Base-by-base conservation (phyloP, 2,113 vertebrate species). In the Corvus cornix region DNA sequence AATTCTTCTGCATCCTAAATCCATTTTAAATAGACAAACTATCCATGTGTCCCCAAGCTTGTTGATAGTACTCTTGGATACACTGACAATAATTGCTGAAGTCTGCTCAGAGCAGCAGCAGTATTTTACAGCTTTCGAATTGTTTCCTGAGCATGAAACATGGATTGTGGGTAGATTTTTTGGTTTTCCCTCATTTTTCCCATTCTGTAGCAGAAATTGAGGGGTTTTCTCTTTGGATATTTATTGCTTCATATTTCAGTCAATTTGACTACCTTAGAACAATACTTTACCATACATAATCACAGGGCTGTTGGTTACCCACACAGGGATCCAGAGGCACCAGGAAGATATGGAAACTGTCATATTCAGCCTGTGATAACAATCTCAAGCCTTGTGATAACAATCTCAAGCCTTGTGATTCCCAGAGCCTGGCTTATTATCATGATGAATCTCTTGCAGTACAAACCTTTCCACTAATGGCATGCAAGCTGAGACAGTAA, bases 371-470 rank as follows among this genome's bases (percentile, higher is more conserved):
- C 41, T 63, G 13, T 48, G 73, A 44, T 84, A 21, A 28, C 39
- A 33, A 2, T 56, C 44, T 60, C 0, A 2, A 75, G 11, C 23
- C 41, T 72, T 63, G 13, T 48, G 73, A 44, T 84, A 21, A 28
- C 39, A 33, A 2, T 56, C 44, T 60, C 0, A 2, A 75, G 11
- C 23, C 41, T 72, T 53, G 10, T 44, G 62, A 76, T 79, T 85
- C 23, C 55, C 21, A 53, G 43, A 53, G 20, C 60, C 69, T 51
- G 39, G 13, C 7, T 60, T 37, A n/a, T 30, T 37, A 44, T 44
- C 1, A 0, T 14, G 8, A 13, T 37, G 52, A 49, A 16, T 44
- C 33, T 84, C 33, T 75, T 76, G 73, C 0, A 0, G 28, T 44
- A 58, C 39, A 81, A 53, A 46, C 37, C 5, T 66, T 70, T 75